A percentile compares a stretch with the other conserved stretches of the same genome.
These are phyloP conservation scores for Pharmacophagus antenor DNA, from an alignment of 2,888 invertebrate species.

Conservation along the genomic window DNA sequence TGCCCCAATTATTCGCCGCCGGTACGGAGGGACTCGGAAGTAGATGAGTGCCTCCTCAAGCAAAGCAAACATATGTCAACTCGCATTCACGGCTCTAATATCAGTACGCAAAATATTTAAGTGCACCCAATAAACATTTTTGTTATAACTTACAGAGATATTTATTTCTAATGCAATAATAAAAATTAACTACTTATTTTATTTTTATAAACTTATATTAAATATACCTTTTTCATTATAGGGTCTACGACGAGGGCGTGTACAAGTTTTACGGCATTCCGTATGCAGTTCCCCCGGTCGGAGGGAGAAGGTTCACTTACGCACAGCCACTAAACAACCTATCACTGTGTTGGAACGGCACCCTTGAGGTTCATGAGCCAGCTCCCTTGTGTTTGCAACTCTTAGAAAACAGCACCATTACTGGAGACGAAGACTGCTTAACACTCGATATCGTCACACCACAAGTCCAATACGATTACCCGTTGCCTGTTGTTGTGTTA, in stretches of 20 bases:
- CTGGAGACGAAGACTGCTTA: slow-evolving; percentile 90
- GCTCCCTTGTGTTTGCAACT: slow-evolving; percentile 87
- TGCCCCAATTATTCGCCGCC: too few relatives aligned
- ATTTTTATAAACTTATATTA: neutral
- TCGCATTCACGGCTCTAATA: too few relatives aligned
- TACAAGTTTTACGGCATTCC: slow-evolving; percentile 91
- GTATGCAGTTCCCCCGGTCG: slow-evolving; percentile 87
- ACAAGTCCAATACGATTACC: slow-evolving; percentile 87
- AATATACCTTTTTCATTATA: slow-evolving; percentile 50
- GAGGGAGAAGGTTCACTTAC: slow-evolving; percentile 84
- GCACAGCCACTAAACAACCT: slow-evolving; percentile 85
- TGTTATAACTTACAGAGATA: too few relatives aligned
- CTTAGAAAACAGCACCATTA: slow-evolving; percentile 82
- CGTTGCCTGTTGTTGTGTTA: slow-evolving; percentile 90
- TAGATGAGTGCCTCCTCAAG: too few relatives aligned
- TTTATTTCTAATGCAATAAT: too few relatives aligned
- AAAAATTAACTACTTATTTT: too few relatives aligned
- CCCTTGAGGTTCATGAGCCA: slow-evolving; percentile 84
- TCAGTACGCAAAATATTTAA: too few relatives aligned
- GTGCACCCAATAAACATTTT: too few relatives aligned
- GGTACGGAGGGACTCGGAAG: too few relatives aligned
- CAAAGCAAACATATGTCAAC: too few relatives aligned
- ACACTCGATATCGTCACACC: slow-evolving; percentile 92
- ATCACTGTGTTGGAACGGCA: slow-evolving; percentile 90
- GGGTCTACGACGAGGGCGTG: slow-evolving; percentile 87